These are phyloP conservation scores for Patiria pectinifera DNA, from an alignment of 53 echinoderm and acorn worm species.

Conservation along the genomic window DNA sequence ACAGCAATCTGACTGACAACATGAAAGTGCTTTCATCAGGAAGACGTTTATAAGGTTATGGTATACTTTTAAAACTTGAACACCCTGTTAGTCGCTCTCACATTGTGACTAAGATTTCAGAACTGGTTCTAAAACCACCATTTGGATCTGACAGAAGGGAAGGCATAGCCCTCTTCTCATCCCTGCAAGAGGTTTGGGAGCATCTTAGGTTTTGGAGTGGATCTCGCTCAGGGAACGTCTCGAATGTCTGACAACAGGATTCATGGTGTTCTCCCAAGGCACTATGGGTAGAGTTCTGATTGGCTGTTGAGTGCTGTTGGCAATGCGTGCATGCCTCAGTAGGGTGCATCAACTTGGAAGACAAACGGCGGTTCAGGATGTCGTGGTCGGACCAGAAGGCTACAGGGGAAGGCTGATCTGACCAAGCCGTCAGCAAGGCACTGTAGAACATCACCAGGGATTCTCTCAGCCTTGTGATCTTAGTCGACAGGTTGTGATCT, in stretches of 20 bases:
- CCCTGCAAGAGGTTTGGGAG: not conserved
- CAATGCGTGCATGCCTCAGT: not conserved
- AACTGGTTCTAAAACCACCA: conserved; percentile 44
- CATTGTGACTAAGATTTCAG: conserved; percentile 50
- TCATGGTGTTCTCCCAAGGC: not conserved
- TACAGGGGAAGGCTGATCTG: conserved; percentile 29
- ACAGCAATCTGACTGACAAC: not conserved
- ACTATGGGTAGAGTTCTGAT: conserved; percentile 24
- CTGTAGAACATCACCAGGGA: conserved; percentile 77
- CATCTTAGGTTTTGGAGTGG: not conserved
- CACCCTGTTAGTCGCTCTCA: not conserved
- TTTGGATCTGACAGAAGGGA: conserved; percentile 6
- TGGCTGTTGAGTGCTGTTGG: not conserved
- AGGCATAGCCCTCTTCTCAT: not conserved
- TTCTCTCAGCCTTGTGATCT: conserved; percentile 42
- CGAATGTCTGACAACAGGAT: not conserved
- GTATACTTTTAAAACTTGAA: not conserved
- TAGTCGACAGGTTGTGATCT: not conserved
- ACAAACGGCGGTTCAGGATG: not conserved
- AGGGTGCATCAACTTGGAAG: not conserved
- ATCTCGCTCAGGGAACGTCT: not conserved
- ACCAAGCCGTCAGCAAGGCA: conserved; percentile 77
- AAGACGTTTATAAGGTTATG: not conserved
- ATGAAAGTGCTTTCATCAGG: not conserved
- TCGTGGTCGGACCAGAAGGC: not conserved